Base-by-base conservation (phyloP, 1,140 invertebrate genomes). In the Subanguina moxae region DNA sequence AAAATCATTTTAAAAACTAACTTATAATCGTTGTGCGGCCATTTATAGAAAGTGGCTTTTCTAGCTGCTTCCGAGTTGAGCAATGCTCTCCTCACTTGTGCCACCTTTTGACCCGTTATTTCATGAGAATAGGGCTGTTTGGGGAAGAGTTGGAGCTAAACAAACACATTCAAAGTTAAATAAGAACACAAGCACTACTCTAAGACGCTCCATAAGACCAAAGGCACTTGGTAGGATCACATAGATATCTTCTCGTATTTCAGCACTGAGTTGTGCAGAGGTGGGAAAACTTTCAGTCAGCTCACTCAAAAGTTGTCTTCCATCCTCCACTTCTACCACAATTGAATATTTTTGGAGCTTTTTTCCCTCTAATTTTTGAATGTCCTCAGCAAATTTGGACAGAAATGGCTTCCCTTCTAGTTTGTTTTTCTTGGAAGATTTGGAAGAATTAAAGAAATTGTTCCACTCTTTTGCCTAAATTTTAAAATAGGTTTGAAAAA, bases 91-190 rank as follows among this genome's bases (percentile, higher is more conserved):
- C 21, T 17, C 27, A 32, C 62, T 43, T 62, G 66, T 57, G 52
- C 25, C 25, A 65, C 43, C n/a, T 28, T 15, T n/a, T n/a, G 52
- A 43, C 21, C 9, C 17, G 42, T 19, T n/a, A 30, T 63, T 38
- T 5, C 32, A 38, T 11, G 27, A 21, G 64, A 65, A 57, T 65
- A 65, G 9, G 64, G 64, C 23, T 56, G n/a, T 23, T 43, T 27
- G 19, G 64, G 65, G 19, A 27, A 56, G n/a, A 67, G 65, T 64
- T 28, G 15, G 25, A 67, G 62, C 65, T 67, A 32, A 30, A 67
- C 15, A n/a, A 23, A 68, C 7, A 38, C 0, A 63, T 21, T 21
- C 28, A 63, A 28, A 67, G 17, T 23, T 28, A 43, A 0, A 7
- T 52, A 15, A 3, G 8, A 52, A 52, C n/a, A 3, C 48, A 52